Percentiles rank a stretch among this genome's conserved stretches.
These are phyloP conservation scores for Cyrtorhinus lividipennis DNA, from an alignment of 1,140 invertebrate species.

Conservation along the genomic window DNA sequence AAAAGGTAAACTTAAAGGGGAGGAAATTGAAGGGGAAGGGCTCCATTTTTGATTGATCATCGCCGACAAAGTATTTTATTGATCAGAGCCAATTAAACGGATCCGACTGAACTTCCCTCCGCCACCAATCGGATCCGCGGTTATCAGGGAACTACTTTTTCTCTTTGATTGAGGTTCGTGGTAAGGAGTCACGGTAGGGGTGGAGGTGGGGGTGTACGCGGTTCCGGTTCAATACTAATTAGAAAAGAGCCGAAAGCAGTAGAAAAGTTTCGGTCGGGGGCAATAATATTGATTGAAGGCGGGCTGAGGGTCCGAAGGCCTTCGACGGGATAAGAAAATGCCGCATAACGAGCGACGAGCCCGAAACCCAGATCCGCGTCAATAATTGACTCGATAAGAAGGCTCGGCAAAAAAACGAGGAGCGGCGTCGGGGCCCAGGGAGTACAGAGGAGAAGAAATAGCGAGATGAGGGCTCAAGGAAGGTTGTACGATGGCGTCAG, in stretches of 20 bases:
- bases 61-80: constrained; percentile 6
- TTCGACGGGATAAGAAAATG: background rate
- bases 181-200: too few relatives aligned
- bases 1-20: too few relatives aligned
- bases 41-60: constrained; percentile 4
- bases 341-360: background rate
- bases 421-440: too few relatives aligned
- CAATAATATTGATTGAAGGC: constrained; percentile 2
- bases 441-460: too few relatives aligned
- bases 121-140: too few relatives aligned
- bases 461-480: background rate
- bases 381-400: too few relatives aligned
- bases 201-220: background rate
- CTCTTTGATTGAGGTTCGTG: too few relatives aligned
- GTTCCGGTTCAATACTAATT: background rate
- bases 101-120: too few relatives aligned
- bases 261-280: background rate
- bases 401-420: too few relatives aligned
- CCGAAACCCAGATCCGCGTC: too few relatives aligned
- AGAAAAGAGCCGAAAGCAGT: background rate
- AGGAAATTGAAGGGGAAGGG: background rate
- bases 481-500: background rate
- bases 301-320: too few relatives aligned
- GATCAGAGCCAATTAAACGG: constrained; percentile 3
- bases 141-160: too few relatives aligned